Percentiles rank a stretch among this genome's conserved stretches.
These are phyloP conservation scores for Pinna nobilis DNA, from an alignment of 1,140 invertebrate species.

Conservation along the genomic window DNA sequence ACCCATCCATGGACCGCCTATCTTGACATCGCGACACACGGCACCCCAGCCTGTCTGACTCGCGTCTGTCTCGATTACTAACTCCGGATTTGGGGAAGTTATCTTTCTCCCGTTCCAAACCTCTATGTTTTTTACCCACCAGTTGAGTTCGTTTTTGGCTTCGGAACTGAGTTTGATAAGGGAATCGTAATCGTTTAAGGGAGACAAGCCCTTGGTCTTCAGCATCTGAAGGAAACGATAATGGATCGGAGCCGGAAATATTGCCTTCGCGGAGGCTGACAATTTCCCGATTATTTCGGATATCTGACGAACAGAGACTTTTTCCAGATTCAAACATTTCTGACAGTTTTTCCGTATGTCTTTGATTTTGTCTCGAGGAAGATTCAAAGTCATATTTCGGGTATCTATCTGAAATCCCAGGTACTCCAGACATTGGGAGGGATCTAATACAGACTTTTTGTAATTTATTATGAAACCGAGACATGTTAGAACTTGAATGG, in stretches of 20 bases:
- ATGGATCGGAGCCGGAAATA: constrained; percentile 18
- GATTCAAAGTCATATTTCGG: constrained; percentile 7
- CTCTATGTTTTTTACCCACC: constrained; percentile 9
- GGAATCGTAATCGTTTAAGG: constrained; percentile 4
- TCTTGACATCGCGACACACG: constrained; percentile 1
- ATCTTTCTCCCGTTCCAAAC: constrained; percentile 13
- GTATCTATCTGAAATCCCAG: constrained; percentile 7
- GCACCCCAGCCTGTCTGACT: constrained; percentile 16
- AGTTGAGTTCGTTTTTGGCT: not conserved
- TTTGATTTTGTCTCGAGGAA: constrained; percentile 7
- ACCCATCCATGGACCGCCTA: constrained; percentile 1
- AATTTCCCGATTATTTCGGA: constrained; percentile 14
- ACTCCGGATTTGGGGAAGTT: constrained; percentile 1
- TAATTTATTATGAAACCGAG: constrained; percentile 14
- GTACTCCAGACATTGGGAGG: constrained; percentile 1
- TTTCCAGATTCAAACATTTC: not conserved
- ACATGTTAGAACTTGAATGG: not conserved
- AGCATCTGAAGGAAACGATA: constrained; percentile 12
- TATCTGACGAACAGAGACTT: constrained; percentile 3
- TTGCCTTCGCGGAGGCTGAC: constrained; percentile 14
- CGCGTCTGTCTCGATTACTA: constrained; percentile 17
- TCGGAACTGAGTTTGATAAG: not conserved
- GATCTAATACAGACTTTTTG: constrained; percentile 9
- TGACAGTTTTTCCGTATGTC: constrained; percentile 2
- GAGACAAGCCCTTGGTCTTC: constrained; percentile 8